Evolutionary conservation across 2,113 vertebrate genomes (phyloP), one percentile per base, ranked within the genome.

Genomic region (Ptyas mucosa): DNA sequence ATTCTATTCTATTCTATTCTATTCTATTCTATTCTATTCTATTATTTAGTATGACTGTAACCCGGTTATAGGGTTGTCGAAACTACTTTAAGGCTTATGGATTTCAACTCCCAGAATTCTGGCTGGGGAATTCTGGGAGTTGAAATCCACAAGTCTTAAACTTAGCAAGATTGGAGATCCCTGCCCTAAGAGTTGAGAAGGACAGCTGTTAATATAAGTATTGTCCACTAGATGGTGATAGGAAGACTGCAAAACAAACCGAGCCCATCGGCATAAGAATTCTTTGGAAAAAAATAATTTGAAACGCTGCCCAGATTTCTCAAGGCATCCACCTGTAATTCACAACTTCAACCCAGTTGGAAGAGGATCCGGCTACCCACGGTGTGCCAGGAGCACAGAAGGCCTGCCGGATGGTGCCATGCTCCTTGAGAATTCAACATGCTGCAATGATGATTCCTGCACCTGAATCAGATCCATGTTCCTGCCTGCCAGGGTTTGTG

Each of bases 201-300:
- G 53, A 8, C 4, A n/a, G 53, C n/a, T 34, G 6, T 15, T 15
- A 15, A 34, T 64, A 21, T 10, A 46, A n/a, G 10, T 26, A 46
- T 87, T 39, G 8, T 52, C 88, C 93, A 57, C 88, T 55, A 91
- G 94, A 57, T 91, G 94, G 94, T 39, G 69, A 21, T 75, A 24
- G 18, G 75, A 81, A 39, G 87, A 89, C 6, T 90, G 39, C 88
- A 87, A 34, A 90, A 14, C n/a, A 9, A 58, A 26, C 26, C 0
- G 5, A 12, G 23, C 10, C 26, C 6, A 9, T 21, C 4, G 5
- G 23, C 64, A 34, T 21, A n/a, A 51, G 46, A 87, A 55, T 7
- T 12, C 75, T 12, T 6, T 20, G 26, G 21, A 1, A 18, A 8
- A 24, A 75, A 49, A 86, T 34, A 14, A 64, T 52, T 54, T 3